Percentiles rank a stretch among this genome's conserved stretches.
Evolutionary conservation across 1,140 invertebrate species (phyloP).

Genomic region (Sarcophaga bullata): DNA sequence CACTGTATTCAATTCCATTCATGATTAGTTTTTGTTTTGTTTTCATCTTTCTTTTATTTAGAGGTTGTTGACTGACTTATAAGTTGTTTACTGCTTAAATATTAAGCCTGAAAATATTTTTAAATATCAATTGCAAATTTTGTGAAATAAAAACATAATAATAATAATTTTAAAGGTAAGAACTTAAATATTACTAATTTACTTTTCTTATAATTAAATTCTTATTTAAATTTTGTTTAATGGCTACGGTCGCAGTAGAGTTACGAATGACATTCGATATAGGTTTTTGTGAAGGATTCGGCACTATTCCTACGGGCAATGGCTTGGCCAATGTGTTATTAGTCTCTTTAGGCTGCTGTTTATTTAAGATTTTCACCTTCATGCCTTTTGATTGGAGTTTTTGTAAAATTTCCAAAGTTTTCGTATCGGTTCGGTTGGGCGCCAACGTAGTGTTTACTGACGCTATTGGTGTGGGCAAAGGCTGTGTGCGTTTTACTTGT

Average conservation of each 20-base stretch:
- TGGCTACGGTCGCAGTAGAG: background rate
- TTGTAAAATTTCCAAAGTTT: conserved; percentile 55
- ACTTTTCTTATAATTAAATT: conserved; percentile 34
- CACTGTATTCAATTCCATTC: background rate
- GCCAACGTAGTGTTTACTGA: conserved; percentile 34
- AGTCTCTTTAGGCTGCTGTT: background rate
- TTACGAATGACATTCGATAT: conserved; percentile 5
- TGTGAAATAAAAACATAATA: conserved; percentile 7
- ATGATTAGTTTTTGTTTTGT: conserved; percentile 22
- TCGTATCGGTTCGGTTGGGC: background rate
- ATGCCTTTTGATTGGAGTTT: conserved; percentile 60
- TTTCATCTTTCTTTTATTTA: background rate
- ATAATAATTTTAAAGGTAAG: background rate
- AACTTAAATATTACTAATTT: background rate
- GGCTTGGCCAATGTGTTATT: background rate
- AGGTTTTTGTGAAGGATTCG: background rate
- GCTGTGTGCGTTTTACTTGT: conserved; percentile 50
- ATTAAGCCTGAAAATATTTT: conserved; percentile 11
- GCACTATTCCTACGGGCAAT: conserved; percentile 10
- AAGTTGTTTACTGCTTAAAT: conserved; percentile 36
- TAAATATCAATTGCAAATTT: background rate
- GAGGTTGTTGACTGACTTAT: background rate
- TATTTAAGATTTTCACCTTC: conserved; percentile 54
- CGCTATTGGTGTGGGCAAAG: conserved; percentile 23
- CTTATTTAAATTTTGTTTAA: conserved; percentile 32